Conservation (phyloP, 2,888 invertebrate genomes). For the Adela reaumurella region DNA sequence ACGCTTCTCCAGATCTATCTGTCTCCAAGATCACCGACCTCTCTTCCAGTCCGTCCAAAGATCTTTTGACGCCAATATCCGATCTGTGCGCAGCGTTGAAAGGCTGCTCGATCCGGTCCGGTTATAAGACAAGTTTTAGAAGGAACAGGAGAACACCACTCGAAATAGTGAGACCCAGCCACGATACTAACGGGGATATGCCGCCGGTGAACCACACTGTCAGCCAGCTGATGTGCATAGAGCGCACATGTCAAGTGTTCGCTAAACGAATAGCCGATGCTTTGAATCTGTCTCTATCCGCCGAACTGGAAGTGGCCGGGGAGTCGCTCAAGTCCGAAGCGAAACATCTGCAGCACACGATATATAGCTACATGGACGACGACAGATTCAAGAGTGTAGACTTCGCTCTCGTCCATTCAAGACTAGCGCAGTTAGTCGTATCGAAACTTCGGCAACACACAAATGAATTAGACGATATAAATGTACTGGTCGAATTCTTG, state of each 20-base stretch:
- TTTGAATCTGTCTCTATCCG: constrained; percentile 53
- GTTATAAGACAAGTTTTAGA: too few relatives aligned
- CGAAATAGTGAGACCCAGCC: too few relatives aligned
- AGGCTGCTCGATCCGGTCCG: constrained; percentile 47
- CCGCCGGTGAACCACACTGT: constrained; percentile 32
- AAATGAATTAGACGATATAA: constrained; percentile 36
- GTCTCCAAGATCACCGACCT: constrained; percentile 30
- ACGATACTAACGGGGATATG: constrained; percentile 26
- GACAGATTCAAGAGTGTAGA: constrained; percentile 60
- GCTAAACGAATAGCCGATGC: constrained; percentile 67
- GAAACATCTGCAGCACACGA: constrained; percentile 65
- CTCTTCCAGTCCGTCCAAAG: constrained; percentile 20
- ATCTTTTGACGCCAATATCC: constrained; percentile 50
- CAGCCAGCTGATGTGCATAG: constrained; percentile 39
- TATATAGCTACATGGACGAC: constrained; percentile 67
- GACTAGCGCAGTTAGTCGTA: constrained; percentile 61
- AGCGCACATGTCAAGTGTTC: constrained; percentile 57
- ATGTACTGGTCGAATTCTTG: constrained; percentile 32
- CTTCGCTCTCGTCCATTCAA: constrained; percentile 62
- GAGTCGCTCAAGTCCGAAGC: constrained; percentile 63
- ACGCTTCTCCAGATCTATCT: too few relatives aligned
- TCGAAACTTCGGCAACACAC: constrained; percentile 53
- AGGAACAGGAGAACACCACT: too few relatives aligned
- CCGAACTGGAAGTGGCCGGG: constrained; percentile 52
- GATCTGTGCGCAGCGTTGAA: constrained; percentile 58